Conservation (phyloP, 2,888 invertebrate species). For the Myopa tessellatipennis region DNA sequence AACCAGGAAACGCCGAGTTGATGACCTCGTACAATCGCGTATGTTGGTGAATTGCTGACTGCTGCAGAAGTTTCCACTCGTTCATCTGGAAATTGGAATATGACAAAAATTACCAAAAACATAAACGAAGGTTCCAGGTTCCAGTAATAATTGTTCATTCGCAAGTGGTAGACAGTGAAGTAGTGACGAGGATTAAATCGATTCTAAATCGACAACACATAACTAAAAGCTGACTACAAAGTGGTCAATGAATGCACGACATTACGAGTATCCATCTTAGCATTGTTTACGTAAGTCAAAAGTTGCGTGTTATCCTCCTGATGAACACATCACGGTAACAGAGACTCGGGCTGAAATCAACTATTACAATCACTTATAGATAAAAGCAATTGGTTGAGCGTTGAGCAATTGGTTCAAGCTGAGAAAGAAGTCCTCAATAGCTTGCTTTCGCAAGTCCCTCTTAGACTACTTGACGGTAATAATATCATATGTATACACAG, state of each 20-base stretch:
- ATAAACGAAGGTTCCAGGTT: not conserved
- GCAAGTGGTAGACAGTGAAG: slow-evolving; percentile 1
- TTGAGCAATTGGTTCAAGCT: not conserved
- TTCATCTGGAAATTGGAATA: not conserved
- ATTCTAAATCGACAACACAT: slow-evolving; percentile 12
- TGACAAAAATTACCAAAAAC: slow-evolving; percentile 1
- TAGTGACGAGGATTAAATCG: slow-evolving; percentile 18
- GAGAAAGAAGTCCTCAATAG: not conserved
- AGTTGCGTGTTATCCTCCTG: slow-evolving; percentile 19
- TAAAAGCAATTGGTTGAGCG: not conserved
- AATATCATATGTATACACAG: no score
- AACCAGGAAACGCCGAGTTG: no score
- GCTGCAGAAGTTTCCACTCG: slow-evolving; percentile 1
- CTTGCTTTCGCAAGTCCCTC: not conserved
- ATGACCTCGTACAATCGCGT: not conserved
- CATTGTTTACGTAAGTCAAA: slow-evolving; percentile 14
- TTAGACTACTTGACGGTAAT: not conserved
- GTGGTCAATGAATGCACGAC: slow-evolving; percentile 16
- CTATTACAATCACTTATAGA: not conserved
- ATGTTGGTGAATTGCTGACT: not conserved
- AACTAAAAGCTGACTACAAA: slow-evolving; percentile 9
- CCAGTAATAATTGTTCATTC: not conserved
- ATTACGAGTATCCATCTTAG: slow-evolving; percentile 11
- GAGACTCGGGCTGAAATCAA: slow-evolving; percentile 21
- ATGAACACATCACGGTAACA: not conserved